These are phyloP conservation scores for Bombus fervidus DNA, from an alignment of 1,140 invertebrate species.

Conservation along the genomic window DNA sequence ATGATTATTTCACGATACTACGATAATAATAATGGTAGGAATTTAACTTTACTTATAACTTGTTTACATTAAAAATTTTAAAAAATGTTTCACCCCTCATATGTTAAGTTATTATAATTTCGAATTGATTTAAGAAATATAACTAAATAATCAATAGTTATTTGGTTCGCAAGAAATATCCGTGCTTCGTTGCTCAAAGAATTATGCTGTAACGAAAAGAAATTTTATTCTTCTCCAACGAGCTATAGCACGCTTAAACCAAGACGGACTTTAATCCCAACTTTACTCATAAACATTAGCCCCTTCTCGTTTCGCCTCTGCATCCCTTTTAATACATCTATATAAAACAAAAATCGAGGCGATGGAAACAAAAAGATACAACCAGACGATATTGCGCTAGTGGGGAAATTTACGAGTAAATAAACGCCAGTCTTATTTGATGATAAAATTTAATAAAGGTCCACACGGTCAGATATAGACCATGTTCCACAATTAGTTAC, in stretches of 20 bases:
- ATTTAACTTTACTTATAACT: no score
- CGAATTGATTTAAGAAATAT: no score
- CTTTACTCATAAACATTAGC: not conserved
- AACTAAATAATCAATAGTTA: no score
- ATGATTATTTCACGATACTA: no score
- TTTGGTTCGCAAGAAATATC: not conserved
- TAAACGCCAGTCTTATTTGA: conserved; percentile 11
- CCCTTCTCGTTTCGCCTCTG: not conserved
- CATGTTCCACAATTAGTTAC: no score
- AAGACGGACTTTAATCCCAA: not conserved
- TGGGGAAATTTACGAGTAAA: conserved; percentile 24
- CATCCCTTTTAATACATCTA: not conserved
- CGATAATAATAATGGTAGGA: no score
- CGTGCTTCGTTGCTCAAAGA: not conserved
- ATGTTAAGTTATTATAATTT: no score
- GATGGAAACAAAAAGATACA: not conserved
- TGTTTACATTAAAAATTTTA: no score
- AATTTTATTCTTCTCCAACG: not conserved
- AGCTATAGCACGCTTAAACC: not conserved
- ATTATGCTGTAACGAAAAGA: not conserved
- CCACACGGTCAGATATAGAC: no score
- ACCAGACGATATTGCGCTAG: conserved; percentile 5
- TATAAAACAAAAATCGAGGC: not conserved
- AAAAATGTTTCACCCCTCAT: no score
- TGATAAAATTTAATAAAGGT: conserved; percentile 40